phyloP scores from a whole-genome alignment of 2,797 vertebrate genomes.

The Gephyroberyx darwinii region DNA sequence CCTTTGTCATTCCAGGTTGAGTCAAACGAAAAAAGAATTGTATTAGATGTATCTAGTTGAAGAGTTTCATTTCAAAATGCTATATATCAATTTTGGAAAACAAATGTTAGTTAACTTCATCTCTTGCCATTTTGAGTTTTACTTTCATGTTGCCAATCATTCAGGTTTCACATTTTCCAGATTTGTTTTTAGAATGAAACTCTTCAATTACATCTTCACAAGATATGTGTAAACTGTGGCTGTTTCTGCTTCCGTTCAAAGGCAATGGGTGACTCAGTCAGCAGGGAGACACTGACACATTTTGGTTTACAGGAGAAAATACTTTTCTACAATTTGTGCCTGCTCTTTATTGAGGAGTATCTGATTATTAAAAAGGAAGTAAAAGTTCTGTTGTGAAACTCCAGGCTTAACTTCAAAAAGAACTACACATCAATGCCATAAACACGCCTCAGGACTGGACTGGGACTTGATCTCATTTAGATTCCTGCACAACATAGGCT shows the following conservation, averaged over 20 bases:
- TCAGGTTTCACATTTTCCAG: not conserved
- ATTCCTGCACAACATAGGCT: constrained; percentile 10
- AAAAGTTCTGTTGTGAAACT: constrained; percentile 6
- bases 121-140: not conserved
- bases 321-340: constrained; percentile 10
- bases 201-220: too few relatives aligned
- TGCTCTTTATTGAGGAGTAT: not conserved
- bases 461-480: constrained; percentile 15
- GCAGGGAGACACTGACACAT: not conserved
- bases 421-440: constrained; percentile 24
- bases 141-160: not conserved
- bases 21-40: not conserved
- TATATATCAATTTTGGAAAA: not conserved
- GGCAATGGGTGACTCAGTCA: not conserved
- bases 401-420: constrained; percentile 2
- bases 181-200: not conserved
- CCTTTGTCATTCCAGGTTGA: too few relatives aligned
- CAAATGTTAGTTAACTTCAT: not conserved
- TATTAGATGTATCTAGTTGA: not conserved
- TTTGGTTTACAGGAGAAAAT: constrained; percentile 1
- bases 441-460: constrained; percentile 21
- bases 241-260: too few relatives aligned
- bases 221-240: too few relatives aligned
- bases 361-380: constrained; percentile 19
- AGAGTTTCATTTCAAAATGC: constrained; percentile 5